Conservation (phyloP, 2,113 vertebrate species). For the Myodes glareolus region DNA sequence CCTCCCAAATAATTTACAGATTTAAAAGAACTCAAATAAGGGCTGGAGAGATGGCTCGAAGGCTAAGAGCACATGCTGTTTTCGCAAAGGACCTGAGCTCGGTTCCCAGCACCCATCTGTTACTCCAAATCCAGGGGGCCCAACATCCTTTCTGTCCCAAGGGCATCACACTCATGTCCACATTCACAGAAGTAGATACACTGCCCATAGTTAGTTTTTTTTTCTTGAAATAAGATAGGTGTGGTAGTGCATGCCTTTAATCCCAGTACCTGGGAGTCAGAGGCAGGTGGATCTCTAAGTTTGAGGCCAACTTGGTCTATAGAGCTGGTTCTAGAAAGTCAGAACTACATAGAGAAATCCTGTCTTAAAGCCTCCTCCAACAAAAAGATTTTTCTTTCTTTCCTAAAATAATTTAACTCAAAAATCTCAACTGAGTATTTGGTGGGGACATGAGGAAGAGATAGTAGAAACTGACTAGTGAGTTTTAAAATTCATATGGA, state of each 20-base stretch:
- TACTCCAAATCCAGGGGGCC: neutral
- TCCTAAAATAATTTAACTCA: neutral
- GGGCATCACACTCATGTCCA: too few species aligned
- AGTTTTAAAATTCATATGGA: constrained; percentile 5
- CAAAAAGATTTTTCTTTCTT: neutral
- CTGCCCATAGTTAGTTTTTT: neutral
- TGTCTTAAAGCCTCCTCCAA: neutral
- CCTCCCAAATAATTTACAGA: neutral
- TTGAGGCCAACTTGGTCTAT: neutral
- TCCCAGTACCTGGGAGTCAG: neutral
- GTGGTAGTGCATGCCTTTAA: neutral
- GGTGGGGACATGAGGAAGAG: neutral
- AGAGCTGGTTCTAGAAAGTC: neutral
- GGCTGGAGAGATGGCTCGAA: neutral
- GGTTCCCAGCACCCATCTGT: neutral
- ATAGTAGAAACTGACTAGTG: neutral
- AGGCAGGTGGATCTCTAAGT: neutral
- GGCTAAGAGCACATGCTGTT: too few species aligned
- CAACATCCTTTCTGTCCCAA: too few species aligned
- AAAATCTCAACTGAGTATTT: neutral
- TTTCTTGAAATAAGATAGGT: neutral
- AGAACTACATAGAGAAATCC: neutral
- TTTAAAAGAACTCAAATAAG: neutral
- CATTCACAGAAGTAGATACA: neutral
- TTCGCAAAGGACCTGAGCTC: neutral